Conservation (phyloP, 1,140 invertebrate genomes). For the Pseudomyrmex concolor region DNA sequence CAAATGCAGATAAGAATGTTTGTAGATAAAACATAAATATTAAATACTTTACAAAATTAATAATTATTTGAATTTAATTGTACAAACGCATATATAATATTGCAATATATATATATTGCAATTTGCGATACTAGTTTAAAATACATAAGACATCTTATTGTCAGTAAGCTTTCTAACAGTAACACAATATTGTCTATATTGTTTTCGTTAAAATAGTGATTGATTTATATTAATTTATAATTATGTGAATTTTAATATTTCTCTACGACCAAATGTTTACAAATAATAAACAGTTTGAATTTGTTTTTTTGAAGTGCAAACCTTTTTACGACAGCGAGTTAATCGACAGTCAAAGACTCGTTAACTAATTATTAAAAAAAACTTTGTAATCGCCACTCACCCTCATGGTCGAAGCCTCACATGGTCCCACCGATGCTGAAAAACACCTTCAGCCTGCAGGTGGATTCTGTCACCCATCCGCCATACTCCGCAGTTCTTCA, state of each 20-base stretch:
- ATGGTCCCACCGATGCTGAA: conserved; percentile 76
- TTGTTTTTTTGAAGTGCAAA: not conserved
- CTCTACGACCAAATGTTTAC: not conserved
- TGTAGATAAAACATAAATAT: too few species aligned
- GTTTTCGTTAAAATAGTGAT: not conserved
- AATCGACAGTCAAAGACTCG: not conserved
- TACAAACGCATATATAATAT: too few species aligned
- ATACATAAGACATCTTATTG: too few species aligned
- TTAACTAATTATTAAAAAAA: not conserved
- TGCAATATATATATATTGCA: too few species aligned
- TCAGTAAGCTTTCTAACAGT: too few species aligned
- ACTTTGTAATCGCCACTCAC: conserved; percentile 62
- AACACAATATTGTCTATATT: too few species aligned
- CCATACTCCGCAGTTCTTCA: conserved; percentile 62
- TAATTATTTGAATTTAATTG: too few species aligned
- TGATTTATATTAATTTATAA: not conserved
- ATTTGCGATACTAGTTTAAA: too few species aligned
- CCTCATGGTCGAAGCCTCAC: conserved; percentile 81
- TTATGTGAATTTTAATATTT: not conserved
- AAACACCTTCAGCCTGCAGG: conserved; percentile 69
- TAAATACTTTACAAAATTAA: too few species aligned
- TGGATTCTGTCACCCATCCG: conserved; percentile 70
- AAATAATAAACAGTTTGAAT: not conserved
- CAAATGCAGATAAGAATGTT: not conserved
- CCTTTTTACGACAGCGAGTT: not conserved